Evolutionary conservation across 2,113 vertebrate genomes (phyloP), one percentile per base, ranked within the genome.

Genomic region (Uria lomvia): DNA sequence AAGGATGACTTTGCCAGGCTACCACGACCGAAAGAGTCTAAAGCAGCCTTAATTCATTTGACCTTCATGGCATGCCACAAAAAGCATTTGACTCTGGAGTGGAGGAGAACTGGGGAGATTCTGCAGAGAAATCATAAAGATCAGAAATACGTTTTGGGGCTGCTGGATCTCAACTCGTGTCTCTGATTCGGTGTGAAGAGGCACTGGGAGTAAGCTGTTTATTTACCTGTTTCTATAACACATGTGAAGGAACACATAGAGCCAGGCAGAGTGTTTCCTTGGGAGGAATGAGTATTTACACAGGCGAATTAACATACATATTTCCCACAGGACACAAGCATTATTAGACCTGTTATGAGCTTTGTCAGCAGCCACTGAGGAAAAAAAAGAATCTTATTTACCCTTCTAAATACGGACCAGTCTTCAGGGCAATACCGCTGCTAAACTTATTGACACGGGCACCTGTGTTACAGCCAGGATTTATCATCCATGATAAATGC

Each of bases 281-380:
- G 43, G 49, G 43, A 96, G 70, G 76, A 89, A 74, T 9, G 73
- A 62, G 22, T 50, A 55, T 86, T 95, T 88, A 79, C 66, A 70
- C 23, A 14, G 50, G 47, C 50, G 91, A 96, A 96, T 96, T 95
- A 95, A 66, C 96, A 97, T 95, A 92, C 71, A 86, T 95, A 95
- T 97, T 97, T 95, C 95, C 95, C 96, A 91, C 42, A 95, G 84
- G 96, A 95, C 81, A 78, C 42, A 70, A 85, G 60, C 89, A 66
- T 96, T 96, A 95, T 95, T 96, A 95, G 74, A 72, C 45, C 43
- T 87, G 80, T 82, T 94, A 95, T 1, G 15, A 90, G 92, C 60
- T 95, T 81, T 89, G 80, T 85, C 84, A 92, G 92, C 88, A 87
- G 56, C 76, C 1, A 0, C 66, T 23, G 30, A 85, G 67, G 43